phyloP scores from a whole-genome alignment of 2,113 vertebrate species.

The Mirounga angustirostris region DNA sequence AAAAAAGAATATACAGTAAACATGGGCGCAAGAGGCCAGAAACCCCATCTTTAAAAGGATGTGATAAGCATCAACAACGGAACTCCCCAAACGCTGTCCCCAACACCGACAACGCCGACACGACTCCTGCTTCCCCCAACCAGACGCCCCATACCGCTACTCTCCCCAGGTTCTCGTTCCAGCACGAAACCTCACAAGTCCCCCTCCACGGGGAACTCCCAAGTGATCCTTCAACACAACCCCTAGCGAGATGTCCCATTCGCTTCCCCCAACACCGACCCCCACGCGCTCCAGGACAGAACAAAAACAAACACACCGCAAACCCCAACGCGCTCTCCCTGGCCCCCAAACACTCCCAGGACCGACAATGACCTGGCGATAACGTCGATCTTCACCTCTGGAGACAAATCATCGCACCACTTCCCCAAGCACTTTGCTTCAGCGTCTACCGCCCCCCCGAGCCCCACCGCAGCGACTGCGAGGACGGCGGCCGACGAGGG shows the following conservation, averaged over 20 bases:
- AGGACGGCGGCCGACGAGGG: background rate
- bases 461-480: rapidly evolving
- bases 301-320: background rate
- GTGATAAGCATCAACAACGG: background rate
- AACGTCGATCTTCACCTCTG: background rate
- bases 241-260: background rate
- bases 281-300: background rate
- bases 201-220: background rate
- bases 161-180: background rate
- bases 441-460: rapidly evolving
- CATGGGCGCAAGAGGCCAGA: background rate
- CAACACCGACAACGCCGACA: background rate
- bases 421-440: background rate
- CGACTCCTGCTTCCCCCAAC: background rate
- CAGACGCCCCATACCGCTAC: background rate
- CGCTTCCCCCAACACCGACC: background rate
- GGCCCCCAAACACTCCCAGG: background rate
- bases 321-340: no score
- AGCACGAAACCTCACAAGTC: background rate
- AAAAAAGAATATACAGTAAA: background rate
- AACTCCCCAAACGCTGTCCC: background rate
- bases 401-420: background rate
- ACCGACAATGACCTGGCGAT: background rate
- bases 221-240: background rate
- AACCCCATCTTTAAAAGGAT: background rate